Evolutionary conservation across 2,113 vertebrate genomes (phyloP), one percentile per base, ranked within the genome.

Genomic region (Vulpes vulpes): DNA sequence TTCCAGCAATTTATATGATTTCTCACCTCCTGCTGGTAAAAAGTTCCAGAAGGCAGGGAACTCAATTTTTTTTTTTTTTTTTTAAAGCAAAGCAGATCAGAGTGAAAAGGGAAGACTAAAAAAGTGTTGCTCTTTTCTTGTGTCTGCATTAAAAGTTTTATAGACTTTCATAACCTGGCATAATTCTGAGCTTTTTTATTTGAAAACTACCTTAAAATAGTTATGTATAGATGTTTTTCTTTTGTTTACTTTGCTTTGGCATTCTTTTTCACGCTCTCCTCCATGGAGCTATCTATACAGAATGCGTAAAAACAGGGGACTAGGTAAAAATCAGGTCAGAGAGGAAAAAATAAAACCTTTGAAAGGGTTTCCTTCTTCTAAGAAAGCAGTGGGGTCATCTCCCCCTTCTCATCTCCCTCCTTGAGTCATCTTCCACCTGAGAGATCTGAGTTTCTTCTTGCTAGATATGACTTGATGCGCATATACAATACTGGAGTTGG

Each of bases 1-100:
- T 97, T 97, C 92, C 76, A 97, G 80, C 74, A 97, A 95, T 97
- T 96, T 98, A 65, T 94, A 55, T 96, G 94, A 97, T 97, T 96
- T 98, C 97, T 98, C 80, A 96, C 86, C 79, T 94, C 96, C 92
- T 92, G 83, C 95, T 98, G 95, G n/a, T 94, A 95, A 91, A 97
- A 95, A 95, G 35, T 94, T 97, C 79, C 90, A 97, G 80, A 94
- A 97, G 92, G 65, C 86, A 94, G 38, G 71, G 84, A 89, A 90
- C 11, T 95, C 59, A 90, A 69, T 82, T 55, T 85, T 64, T 71
- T 84, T 35, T 64, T 71, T 84, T 35, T 35, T 93, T 62, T 74
- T 87, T 78, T 87, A 88, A 35, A 87, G 11, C 32, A 93, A 96
- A 25, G 38, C 83, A 78, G 60, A 90, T 91, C 91, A 84, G 67